These are phyloP conservation scores for Sebastes minor DNA, from an alignment of 2,797 vertebrate species.

Conservation along the genomic window DNA sequence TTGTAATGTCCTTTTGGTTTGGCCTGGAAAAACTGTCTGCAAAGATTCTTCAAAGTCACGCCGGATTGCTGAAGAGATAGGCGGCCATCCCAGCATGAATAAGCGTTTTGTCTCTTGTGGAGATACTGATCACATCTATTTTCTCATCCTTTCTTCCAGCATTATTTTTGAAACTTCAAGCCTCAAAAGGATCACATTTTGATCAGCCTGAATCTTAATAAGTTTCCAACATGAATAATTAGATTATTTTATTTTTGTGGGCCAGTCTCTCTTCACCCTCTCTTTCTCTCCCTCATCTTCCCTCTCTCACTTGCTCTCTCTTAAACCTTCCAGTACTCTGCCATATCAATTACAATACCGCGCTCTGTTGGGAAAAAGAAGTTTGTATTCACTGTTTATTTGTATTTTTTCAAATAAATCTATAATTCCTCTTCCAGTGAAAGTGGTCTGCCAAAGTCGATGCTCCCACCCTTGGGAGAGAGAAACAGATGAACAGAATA, in stretches of 20 bases:
- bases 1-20: conserved; percentile 39
- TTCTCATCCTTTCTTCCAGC: conserved; percentile 9
- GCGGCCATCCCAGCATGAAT: conserved; percentile 12
- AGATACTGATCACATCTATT: conserved; percentile 30
- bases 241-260: background rate
- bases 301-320: background rate
- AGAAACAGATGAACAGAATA: conserved; percentile 36
- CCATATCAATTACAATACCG: conserved; percentile 16
- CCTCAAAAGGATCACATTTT: conserved; percentile 20
- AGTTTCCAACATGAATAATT: conserved; percentile 11
- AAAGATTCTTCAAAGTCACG: conserved; percentile 67
- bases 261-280: background rate
- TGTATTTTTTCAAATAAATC: conserved; percentile 33
- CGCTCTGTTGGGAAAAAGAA: background rate
- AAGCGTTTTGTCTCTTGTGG: conserved; percentile 18
- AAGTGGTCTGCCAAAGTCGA: conserved; percentile 30
- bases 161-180: conserved; percentile 27
- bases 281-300: background rate
- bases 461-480: conserved; percentile 10
- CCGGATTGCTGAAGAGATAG: conserved; percentile 4
- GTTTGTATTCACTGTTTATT: conserved; percentile 22
- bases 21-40: conserved; percentile 17
- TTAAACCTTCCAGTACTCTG: background rate
- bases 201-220: conserved; percentile 39
- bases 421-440: conserved; percentile 14